These are phyloP conservation scores for Phataginus tetradactyla DNA, from an alignment of 2,797 vertebrate genomes.

Conservation along the genomic window DNA sequence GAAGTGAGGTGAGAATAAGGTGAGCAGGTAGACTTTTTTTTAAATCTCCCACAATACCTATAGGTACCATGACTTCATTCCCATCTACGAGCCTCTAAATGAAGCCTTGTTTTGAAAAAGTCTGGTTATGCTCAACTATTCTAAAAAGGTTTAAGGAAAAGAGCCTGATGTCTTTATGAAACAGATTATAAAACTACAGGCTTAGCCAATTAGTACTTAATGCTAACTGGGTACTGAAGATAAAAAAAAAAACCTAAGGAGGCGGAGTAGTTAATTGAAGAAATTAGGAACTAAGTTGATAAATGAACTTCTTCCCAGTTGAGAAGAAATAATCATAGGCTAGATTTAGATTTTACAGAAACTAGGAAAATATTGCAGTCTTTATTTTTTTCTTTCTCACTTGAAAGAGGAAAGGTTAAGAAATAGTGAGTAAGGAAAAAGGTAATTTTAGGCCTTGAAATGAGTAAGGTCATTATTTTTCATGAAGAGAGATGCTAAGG, in stretches of 20 bases:
- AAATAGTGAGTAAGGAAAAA: neutral
- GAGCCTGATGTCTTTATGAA: neutral
- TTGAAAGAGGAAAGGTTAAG: conserved; percentile 17
- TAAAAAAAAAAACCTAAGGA: neutral
- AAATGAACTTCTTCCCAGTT: neutral
- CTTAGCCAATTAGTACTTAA: neutral
- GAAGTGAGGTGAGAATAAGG: neutral
- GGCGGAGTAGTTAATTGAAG: neutral
- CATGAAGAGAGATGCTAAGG: neutral
- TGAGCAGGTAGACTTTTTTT: neutral
- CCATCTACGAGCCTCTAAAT: neutral
- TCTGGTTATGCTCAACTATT: neutral
- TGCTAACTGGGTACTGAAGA: neutral
- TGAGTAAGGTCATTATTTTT: conserved; percentile 31
- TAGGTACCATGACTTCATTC: neutral
- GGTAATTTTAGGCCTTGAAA: neutral
- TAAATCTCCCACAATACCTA: neutral
- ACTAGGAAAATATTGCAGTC: neutral
- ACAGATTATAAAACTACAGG: conserved; percentile 9
- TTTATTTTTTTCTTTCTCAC: neutral
- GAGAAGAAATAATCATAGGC: conserved; percentile 36
- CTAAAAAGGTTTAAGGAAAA: neutral
- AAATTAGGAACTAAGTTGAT: conserved; percentile 23
- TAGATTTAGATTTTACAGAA: neutral
- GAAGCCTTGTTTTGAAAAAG: neutral